Evolutionary conservation across 2,797 vertebrate species (phyloP).

Genomic region (Manis pentadactyla): DNA sequence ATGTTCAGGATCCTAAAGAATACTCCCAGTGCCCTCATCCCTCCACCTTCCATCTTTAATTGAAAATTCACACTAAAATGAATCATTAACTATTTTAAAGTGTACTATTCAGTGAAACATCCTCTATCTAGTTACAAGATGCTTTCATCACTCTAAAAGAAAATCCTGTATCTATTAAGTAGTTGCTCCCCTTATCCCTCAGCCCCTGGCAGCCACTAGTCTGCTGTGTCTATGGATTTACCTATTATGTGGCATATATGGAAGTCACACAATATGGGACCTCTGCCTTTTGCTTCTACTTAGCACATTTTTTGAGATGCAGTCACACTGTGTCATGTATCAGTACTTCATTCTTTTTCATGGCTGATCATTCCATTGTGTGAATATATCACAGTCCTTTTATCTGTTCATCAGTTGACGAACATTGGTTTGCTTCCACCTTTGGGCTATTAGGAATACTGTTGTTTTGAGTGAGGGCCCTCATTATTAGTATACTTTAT

Average conservation of each 20-base stretch:
- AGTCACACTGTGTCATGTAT: neutral
- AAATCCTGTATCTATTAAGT: neutral
- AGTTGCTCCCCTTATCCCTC: neutral
- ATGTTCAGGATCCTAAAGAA: neutral
- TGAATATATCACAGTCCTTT: neutral
- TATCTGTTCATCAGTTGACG: neutral
- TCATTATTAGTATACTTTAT: neutral
- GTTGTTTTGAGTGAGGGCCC: neutral
- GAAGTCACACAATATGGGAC: neutral
- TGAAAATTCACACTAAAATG: neutral
- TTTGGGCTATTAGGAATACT: neutral
- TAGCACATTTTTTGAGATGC: neutral
- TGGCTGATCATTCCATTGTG: neutral
- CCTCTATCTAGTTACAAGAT: neutral
- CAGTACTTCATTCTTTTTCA: neutral
- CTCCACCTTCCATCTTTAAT: neutral
- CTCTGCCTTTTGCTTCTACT: neutral
- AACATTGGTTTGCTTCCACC: neutral
- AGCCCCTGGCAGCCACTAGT: neutral
- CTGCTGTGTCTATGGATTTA: neutral
- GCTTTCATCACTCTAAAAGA: neutral
- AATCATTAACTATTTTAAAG: neutral
- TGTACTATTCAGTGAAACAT: neutral
- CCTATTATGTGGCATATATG: neutral
- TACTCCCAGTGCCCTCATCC: no score